phyloP scores from a whole-genome alignment of 1,140 invertebrate species.

The Paraescarpia echinospica region DNA sequence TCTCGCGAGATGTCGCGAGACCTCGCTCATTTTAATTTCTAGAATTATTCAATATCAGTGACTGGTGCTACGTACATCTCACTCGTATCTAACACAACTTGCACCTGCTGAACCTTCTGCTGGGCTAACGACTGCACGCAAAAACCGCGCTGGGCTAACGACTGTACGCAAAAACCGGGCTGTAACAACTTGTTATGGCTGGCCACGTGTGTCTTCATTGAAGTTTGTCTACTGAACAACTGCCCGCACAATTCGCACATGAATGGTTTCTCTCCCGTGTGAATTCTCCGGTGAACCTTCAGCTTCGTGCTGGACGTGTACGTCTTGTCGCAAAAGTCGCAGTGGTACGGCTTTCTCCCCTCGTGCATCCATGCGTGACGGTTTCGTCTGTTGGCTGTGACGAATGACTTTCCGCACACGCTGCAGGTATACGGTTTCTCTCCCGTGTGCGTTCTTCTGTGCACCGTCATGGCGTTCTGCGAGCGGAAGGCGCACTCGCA shows the following conservation, averaged over 20 bases:
- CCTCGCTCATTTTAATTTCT: too few relatives aligned
- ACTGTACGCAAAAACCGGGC: not conserved
- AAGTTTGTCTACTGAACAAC: not conserved
- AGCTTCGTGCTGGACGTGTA: conserved; percentile 59
- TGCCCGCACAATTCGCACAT: conserved; percentile 17
- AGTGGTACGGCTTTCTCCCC: conserved; percentile 56
- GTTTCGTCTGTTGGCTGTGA: conserved; percentile 90
- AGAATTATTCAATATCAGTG: too few relatives aligned
- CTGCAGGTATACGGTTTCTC: conserved; percentile 83
- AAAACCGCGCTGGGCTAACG: not conserved
- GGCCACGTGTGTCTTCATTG: not conserved
- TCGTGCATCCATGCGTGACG: conserved; percentile 92
- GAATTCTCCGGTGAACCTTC: conserved; percentile 58
- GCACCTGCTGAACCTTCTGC: not conserved
- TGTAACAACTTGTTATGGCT: not conserved
- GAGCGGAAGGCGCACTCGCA: conserved; percentile 62
- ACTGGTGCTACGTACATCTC: too few relatives aligned
- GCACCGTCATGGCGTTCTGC: conserved; percentile 65
- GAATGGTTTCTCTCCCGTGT: conserved; percentile 54
- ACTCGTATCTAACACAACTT: not conserved
- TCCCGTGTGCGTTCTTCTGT: conserved; percentile 65
- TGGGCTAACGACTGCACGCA: not conserved
- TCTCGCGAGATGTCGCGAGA: too few relatives aligned
- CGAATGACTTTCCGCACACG: conserved; percentile 87
- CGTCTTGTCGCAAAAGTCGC: conserved; percentile 57